Percentiles rank a stretch among this genome's conserved stretches.
Evolutionary conservation across 2,113 vertebrate genomes (phyloP).

Genomic region (Sakesphorus luctuosus): DNA sequence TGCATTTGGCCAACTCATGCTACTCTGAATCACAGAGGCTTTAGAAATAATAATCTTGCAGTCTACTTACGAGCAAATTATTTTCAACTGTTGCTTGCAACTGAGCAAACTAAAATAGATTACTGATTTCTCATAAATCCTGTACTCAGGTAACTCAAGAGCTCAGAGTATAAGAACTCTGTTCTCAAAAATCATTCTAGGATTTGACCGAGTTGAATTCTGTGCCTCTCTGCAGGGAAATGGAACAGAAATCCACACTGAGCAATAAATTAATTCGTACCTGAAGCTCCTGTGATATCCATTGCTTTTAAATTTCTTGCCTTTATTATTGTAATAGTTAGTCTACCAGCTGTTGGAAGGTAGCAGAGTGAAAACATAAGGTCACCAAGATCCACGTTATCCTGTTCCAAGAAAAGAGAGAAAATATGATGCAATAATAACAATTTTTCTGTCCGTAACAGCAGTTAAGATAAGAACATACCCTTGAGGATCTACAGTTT

Average conservation of each 20-base stretch:
- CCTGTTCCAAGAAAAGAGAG: slow-evolving; percentile 77
- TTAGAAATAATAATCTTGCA: background rate
- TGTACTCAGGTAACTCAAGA: background rate
- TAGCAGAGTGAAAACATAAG: slow-evolving; percentile 99
- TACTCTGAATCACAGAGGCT: background rate
- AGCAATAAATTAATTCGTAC: slow-evolving; percentile 70
- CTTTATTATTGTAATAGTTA: slow-evolving; percentile 98
- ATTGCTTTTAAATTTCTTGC: slow-evolving; percentile 98
- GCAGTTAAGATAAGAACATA: background rate
- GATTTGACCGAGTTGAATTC: background rate
- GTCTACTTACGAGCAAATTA: background rate
- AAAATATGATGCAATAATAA: background rate
- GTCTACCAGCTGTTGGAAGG: slow-evolving; percentile 93
- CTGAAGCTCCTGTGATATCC: slow-evolving; percentile 99
- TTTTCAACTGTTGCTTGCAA: background rate
- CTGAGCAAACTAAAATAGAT: background rate
- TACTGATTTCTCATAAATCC: background rate
- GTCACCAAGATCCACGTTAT: slow-evolving; percentile 97
- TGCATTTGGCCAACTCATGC: background rate
- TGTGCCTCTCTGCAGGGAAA: background rate
- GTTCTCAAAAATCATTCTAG: background rate
- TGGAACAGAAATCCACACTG: background rate
- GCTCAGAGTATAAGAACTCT: background rate
- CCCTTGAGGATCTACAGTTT: background rate
- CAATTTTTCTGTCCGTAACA: background rate